These are phyloP conservation scores for Podargus strigoides DNA, from an alignment of 2,797 vertebrate species.

Conservation along the genomic window DNA sequence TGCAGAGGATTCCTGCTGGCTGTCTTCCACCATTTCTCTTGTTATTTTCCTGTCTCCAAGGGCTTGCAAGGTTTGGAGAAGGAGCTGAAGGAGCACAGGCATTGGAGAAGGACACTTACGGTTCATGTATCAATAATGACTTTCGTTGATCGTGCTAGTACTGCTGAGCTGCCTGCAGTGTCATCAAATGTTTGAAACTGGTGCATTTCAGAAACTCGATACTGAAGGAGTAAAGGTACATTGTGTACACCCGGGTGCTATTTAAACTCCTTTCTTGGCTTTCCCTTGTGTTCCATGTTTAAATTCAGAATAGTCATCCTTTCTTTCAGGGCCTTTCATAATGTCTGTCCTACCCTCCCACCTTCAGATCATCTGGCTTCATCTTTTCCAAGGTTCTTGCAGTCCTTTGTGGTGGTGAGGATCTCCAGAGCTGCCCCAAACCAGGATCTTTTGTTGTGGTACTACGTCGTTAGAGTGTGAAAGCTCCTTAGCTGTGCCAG, in stretches of 20 bases:
- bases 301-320: not conserved
- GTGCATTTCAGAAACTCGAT: not conserved
- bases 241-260: not conserved
- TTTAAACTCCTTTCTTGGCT: not conserved
- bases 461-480: too few relatives aligned
- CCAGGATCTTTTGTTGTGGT: not conserved
- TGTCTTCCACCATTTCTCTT: accelerated
- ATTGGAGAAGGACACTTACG: accelerated
- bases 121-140: not conserved
- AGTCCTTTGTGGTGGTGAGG: not conserved
- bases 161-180: not conserved
- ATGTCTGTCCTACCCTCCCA: not conserved
- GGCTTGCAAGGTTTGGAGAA: not conserved
- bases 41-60: not conserved
- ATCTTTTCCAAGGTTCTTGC: not conserved
- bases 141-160: not conserved
- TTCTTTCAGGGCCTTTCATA: not conserved
- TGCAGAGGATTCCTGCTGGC: not conserved
- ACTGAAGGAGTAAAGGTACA: not conserved
- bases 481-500: not conserved
- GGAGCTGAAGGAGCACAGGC: not conserved
- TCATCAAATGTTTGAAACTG: not conserved
- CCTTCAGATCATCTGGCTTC: not conserved
- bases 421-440: not conserved
- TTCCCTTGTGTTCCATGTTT: not conserved